A percentile compares a stretch with the other conserved stretches of the same genome.
Conservation (phyloP, 2,888 invertebrate species). For the Hipparchia sbordonii region DNA sequence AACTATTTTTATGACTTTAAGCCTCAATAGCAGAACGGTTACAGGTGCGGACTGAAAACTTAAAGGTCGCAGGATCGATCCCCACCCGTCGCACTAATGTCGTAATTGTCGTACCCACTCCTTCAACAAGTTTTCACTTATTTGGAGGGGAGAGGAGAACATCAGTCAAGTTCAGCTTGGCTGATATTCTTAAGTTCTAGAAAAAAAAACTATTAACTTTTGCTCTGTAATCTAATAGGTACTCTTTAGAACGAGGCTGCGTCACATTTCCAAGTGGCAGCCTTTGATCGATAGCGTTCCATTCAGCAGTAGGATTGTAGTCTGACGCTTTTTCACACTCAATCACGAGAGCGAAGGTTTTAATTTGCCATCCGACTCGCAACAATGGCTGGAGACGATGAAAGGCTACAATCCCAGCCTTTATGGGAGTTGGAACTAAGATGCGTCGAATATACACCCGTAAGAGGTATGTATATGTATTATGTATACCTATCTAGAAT, state of each 20-base stretch:
- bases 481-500: neutral
- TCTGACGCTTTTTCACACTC: constrained; percentile 76
- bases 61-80: too few species aligned
- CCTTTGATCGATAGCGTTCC: constrained; percentile 53
- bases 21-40: too few species aligned
- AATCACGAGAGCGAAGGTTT: constrained; percentile 68
- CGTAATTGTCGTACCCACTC: too few species aligned
- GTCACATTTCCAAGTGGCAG: constrained; percentile 36
- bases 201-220: neutral
- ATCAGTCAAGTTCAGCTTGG: too few species aligned
- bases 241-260: neutral
- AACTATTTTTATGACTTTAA: too few species aligned
- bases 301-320: constrained; percentile 60
- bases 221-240: neutral
- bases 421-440: constrained; percentile 26
- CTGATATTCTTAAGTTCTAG: too few species aligned
- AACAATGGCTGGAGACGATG: constrained; percentile 51
- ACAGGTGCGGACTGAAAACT: too few species aligned
- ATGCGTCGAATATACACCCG: constrained; percentile 7
- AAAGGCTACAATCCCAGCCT: constrained; percentile 42
- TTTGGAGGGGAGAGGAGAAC: too few species aligned
- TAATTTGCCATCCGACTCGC: constrained; percentile 76
- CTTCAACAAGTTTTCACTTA: too few species aligned
- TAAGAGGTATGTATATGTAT: neutral
- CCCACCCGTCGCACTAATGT: too few species aligned